These are phyloP conservation scores for Orchesella cincta DNA, from an alignment of 1,140 invertebrate species.

Conservation along the genomic window DNA sequence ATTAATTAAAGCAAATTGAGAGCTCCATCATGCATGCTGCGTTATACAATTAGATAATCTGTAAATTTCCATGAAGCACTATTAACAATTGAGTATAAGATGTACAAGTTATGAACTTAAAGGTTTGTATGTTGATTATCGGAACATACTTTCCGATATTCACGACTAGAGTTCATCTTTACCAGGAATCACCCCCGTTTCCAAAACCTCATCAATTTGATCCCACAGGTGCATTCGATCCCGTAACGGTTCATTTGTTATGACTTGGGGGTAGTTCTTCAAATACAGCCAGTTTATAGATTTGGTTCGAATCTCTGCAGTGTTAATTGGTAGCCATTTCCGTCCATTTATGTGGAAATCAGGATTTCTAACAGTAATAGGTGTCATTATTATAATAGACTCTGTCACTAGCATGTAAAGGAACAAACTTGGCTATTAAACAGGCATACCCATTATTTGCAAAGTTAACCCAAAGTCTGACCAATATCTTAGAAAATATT, in stretches of 20 bases:
- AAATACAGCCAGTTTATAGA: neutral
- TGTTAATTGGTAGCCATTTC: neutral
- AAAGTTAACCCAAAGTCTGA: neutral
- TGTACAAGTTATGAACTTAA: too few relatives aligned
- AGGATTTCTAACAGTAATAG: neutral
- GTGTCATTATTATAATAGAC: neutral
- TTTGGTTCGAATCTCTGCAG: neutral
- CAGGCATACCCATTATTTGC: neutral
- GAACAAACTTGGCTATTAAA: neutral
- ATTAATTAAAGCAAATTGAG: too few relatives aligned
- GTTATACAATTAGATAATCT: too few relatives aligned
- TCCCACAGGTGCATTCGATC: neutral
- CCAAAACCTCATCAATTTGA: slow-evolving; percentile 8
- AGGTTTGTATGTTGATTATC: too few relatives aligned
- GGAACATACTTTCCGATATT: neutral
- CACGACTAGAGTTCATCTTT: neutral
- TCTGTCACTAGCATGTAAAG: neutral
- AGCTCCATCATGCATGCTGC: too few relatives aligned
- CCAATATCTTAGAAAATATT: neutral
- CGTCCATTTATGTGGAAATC: neutral
- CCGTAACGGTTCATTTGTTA: neutral
- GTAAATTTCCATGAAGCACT: too few relatives aligned
- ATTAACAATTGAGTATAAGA: too few relatives aligned
- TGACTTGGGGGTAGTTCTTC: neutral
- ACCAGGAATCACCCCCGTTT: neutral